Base-by-base conservation (phyloP, 2,113 vertebrate species). In the Notothenia rossii region DNA sequence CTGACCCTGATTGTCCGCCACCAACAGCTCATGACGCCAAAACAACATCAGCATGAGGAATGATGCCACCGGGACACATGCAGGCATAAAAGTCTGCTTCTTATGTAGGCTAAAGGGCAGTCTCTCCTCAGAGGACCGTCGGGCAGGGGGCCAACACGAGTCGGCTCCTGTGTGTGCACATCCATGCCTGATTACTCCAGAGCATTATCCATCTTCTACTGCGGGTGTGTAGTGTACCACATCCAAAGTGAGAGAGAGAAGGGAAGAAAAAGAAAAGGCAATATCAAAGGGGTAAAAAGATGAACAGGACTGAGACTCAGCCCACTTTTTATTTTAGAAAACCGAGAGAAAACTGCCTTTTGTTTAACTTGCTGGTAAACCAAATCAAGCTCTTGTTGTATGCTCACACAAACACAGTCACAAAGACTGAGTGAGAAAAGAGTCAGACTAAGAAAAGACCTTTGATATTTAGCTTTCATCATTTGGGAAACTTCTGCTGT, bases 391-490 rank as follows among this genome's bases (percentile, higher is more conserved):
- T 49, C 43, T 53, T 72, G 75, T 45, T 80, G 49, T 63, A 3
- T 54, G 71, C 81, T 89, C 77, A 74, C 83, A 36, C 77, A 36
- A 64, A 71, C 64, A 56, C 20, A 56, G 67, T 61, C 68, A 62
- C n/a, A 51, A 51, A 71, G 63, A 83, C 48, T 12, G 13, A 60
- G 60, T 59, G 63, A 72, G 75, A 75, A 29, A 78, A 61, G 68
- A 76, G 72, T 68, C 55, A 82, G 46, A 82, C 72, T n/a, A 61
- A 79, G 59, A 89, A 54, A 66, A 78, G 59, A 82, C 74, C 40
- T 84, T 79, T 78, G 65, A 88, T 84, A 68, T 86, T 82, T 40
- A 71, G 50, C 81, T 82, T 72, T 68, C 75, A 63, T 79, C 40
- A 75, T 62, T 73, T 68, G 36, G 58, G 70, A 70, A 85, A 67